Percentiles rank a stretch among this genome's conserved stretches.
phyloP scores from a whole-genome alignment of 2,113 vertebrate genomes.

The Abramis brama region DNA sequence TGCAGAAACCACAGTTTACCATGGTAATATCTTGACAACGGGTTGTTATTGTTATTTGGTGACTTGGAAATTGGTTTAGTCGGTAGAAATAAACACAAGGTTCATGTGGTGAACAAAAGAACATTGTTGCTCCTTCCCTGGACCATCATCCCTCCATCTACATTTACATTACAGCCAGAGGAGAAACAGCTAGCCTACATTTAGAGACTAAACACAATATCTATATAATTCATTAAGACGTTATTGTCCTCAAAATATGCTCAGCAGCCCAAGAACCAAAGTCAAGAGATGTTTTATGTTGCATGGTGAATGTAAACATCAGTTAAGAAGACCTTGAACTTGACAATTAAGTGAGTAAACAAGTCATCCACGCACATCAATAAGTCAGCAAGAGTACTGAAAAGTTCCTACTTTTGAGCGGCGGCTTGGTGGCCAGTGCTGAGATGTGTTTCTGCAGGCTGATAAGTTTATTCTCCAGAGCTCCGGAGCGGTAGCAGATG shows the following conservation, averaged over 20 bases:
- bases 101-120: not conserved
- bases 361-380: constrained; percentile 5
- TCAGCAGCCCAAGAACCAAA: not conserved
- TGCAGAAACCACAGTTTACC: not conserved
- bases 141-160: not conserved
- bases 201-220: not conserved
- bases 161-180: not conserved
- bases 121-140: not conserved
- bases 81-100: not conserved
- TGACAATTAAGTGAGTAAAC: constrained; percentile 17
- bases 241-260: not conserved
- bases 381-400: not conserved
- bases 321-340: not conserved
- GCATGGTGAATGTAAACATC: not conserved
- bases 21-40: not conserved
- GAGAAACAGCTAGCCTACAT: not conserved
- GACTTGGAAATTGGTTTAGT: not conserved
- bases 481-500: constrained; percentile 72
- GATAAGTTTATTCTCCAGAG: constrained; percentile 72
- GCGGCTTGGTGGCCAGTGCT: constrained; percentile 69
- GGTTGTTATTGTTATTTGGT: not conserved
- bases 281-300: not conserved
- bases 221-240: not conserved
- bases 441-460: constrained; percentile 72
- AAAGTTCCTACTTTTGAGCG: constrained; percentile 69